phyloP scores from a whole-genome alignment of 2,113 vertebrate species.

The Varanus komodoensis region DNA sequence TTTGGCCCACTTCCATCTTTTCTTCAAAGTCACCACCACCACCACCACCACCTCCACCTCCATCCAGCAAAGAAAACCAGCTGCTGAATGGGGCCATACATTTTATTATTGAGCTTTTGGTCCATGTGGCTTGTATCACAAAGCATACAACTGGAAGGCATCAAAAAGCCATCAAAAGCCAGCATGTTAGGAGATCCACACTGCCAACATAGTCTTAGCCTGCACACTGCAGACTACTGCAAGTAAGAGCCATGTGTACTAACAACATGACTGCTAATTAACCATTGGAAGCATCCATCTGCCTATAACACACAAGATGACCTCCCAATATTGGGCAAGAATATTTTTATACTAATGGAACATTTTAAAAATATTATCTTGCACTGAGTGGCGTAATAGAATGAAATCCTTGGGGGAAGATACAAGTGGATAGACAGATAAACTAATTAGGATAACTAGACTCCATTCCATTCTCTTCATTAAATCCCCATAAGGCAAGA shows the following conservation, averaged over 20 bases:
- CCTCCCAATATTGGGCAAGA: conserved; percentile 4
- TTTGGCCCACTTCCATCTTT: neutral
- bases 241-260: neutral
- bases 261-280: neutral
- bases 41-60: no score
- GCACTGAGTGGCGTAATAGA: neutral
- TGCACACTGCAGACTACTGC: neutral
- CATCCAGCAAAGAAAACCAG: neutral
- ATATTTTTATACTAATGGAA: neutral
- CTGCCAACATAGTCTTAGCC: neutral
- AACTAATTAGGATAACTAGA: conserved; percentile 12
- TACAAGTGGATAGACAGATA: neutral
- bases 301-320: neutral
- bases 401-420: conserved; percentile 14
- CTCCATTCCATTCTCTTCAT: conserved; percentile 8
- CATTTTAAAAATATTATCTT: neutral
- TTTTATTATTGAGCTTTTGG: neutral
- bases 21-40: neutral
- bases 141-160: neutral
- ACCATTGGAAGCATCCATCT: neutral
- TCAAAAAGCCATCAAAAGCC: neutral
- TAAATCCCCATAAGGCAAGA: conserved; percentile 66
- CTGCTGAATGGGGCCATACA: neutral
- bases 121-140: neutral
- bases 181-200: neutral